phyloP scores from a whole-genome alignment of 1,140 invertebrate genomes.

The Drosophila rufa region DNA sequence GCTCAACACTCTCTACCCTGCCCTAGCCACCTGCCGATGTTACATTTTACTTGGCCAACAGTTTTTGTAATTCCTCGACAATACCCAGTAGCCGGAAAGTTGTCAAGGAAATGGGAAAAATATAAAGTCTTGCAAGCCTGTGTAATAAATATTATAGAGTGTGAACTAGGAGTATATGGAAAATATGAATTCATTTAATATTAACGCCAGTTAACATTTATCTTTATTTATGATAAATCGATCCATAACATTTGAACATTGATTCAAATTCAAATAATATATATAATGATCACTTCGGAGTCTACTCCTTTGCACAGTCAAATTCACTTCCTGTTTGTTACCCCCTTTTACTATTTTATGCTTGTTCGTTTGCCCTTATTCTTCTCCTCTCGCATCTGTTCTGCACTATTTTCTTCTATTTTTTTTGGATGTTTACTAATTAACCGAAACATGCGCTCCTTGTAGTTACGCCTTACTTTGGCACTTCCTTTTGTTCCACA shows the following conservation, averaged over 20 bases:
- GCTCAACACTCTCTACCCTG: conserved; percentile 43
- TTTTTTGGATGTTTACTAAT: conserved; percentile 69
- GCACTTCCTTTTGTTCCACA: conserved; percentile 55
- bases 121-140: too few relatives aligned
- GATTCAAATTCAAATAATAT: not conserved
- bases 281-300: not conserved
- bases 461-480: conserved; percentile 73
- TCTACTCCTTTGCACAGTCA: not conserved
- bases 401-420: conserved; percentile 15
- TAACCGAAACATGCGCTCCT: conserved; percentile 80
- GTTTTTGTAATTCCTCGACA: conserved; percentile 19
- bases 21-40: conserved; percentile 45
- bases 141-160: not conserved
- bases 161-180: not conserved
- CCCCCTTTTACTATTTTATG: conserved; percentile 52
- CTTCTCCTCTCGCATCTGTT: conserved; percentile 24
- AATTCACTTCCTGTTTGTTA: conserved; percentile 21
- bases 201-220: too few relatives aligned
- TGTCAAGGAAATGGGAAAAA: too few relatives aligned
- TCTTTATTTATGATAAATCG: too few relatives aligned
- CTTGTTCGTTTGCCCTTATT: conserved; percentile 43
- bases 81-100: conserved; percentile 21
- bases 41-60: conserved; percentile 32
- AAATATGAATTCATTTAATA: too few relatives aligned
- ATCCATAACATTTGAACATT: too few relatives aligned